These are phyloP conservation scores for Tenthredo amoena DNA, from an alignment of 2,888 invertebrate species.

Conservation along the genomic window DNA sequence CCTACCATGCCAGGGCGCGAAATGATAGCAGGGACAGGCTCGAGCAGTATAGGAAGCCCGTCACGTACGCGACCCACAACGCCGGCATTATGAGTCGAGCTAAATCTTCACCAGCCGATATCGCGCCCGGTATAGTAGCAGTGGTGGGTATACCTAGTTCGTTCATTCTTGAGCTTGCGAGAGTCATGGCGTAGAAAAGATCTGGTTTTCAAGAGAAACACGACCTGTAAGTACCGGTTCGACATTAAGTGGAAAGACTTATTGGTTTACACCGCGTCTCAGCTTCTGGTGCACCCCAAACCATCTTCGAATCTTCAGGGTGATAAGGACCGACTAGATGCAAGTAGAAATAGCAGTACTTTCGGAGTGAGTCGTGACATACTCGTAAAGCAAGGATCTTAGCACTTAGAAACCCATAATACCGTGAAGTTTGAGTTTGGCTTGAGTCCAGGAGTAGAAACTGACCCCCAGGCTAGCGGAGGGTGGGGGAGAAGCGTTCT, in stretches of 20 bases:
- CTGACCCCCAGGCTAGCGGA: background rate
- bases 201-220: background rate
- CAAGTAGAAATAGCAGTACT: background rate
- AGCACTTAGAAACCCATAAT: constrained; percentile 10
- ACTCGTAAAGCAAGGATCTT: constrained; percentile 20
- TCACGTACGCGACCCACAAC: constrained; percentile 51
- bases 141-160: background rate
- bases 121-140: constrained; percentile 13
- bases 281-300: background rate
- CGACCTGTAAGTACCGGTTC: background rate
- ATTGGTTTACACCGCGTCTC: background rate
- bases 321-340: background rate
- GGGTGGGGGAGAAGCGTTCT: constrained; percentile 9
- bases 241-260: background rate
- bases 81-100: constrained; percentile 53
- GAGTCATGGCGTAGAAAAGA: background rate
- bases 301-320: background rate
- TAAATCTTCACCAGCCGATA: constrained; percentile 54
- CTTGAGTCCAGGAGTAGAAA: background rate
- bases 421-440: constrained; percentile 28
- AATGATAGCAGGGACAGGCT: constrained; percentile 40
- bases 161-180: background rate
- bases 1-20: background rate
- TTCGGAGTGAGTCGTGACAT: background rate
- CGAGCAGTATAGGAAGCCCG: constrained; percentile 28